Conservation (phyloP, 2,888 invertebrate species). For the Phasia obesa region DNA sequence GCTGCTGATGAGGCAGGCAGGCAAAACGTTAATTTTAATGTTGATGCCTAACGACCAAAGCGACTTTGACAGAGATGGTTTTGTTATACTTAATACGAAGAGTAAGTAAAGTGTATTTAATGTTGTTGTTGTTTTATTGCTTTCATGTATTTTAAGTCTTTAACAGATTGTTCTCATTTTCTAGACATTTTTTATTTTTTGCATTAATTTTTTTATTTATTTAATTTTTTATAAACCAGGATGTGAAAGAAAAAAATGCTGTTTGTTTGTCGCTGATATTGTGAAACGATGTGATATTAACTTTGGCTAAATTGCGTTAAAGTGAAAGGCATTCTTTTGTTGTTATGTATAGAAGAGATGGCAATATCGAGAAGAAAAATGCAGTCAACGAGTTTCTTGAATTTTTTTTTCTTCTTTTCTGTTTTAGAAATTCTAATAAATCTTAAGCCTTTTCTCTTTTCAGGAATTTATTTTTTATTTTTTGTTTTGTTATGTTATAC, state of each 20-base stretch:
- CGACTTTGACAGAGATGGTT: constrained; percentile 40
- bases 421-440: constrained; percentile 59
- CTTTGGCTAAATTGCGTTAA: constrained; percentile 55
- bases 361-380: constrained; percentile 1
- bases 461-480: constrained; percentile 40
- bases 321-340: constrained; percentile 67
- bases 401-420: constrained; percentile 31
- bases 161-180: constrained; percentile 70
- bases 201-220: constrained; percentile 28
- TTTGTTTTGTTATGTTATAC: too few relatives aligned
- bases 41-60: constrained; percentile 47
- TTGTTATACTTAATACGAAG: constrained; percentile 34
- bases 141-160: constrained; percentile 53
- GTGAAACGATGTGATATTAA: constrained; percentile 9
- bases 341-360: background rate
- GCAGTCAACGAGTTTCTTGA: constrained; percentile 32
- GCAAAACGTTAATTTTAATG: constrained; percentile 46
- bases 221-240: constrained; percentile 53
- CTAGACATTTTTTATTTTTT: constrained; percentile 57
- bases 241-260: constrained; percentile 55
- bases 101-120: too few relatives aligned
- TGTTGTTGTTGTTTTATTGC: constrained; percentile 31
- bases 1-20: constrained; percentile 46
- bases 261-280: constrained; percentile 24
- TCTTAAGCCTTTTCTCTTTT: constrained; percentile 39